Evolutionary conservation across 2,888 invertebrate species (phyloP), one percentile per base, ranked within the genome.

Genomic region (Bellardia pandia): DNA sequence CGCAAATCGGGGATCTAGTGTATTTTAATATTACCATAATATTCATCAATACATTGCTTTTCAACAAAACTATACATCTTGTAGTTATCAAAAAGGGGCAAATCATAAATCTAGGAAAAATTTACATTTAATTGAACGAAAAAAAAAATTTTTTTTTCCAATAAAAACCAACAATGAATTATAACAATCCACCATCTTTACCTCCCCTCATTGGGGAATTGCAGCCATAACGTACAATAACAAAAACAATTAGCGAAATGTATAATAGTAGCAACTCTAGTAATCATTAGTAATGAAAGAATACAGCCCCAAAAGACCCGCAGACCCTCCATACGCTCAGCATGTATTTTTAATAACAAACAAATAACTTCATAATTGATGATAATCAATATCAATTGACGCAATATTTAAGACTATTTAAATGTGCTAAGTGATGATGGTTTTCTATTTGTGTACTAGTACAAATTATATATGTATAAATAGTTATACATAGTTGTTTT

Each of bases 301-400:
- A 66, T 66, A 53, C 66, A 64, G 53, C 53, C 42, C 2, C 8
- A 45, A 6, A 37, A 37, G 37, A 13, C n/a, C 37, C 60, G 40
- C 3, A 37, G 37, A 13, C n/a, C 37, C 60, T 51, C 3, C 58
- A 58, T 45, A 13, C 13, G 14, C 6, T 6, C 45, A 45, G 33
- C 56, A 56, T 48, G 16, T 58, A 58, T 42, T 23, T 48, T 56
- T 80, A 45, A 68, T 68, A 81, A 78, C 69, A 68, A 62, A 62
- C 45, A 78, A 69, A 82, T 75, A 87, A 78, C 78, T 81, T 85
- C 75, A 75, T 87, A 87, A 87, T 87, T 87, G 85, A 82, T 66
- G 78, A 78, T 87, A 87, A 87, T 87, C 87, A 87, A 87, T 87
- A 85, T 87, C 81, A 87, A 87, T 87, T 87, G 87, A 66, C 87